Evolutionary conservation across 2,113 vertebrate species (phyloP), one percentile per base, ranked within the genome.

Genomic region (Nothoprocta pentlandii): DNA sequence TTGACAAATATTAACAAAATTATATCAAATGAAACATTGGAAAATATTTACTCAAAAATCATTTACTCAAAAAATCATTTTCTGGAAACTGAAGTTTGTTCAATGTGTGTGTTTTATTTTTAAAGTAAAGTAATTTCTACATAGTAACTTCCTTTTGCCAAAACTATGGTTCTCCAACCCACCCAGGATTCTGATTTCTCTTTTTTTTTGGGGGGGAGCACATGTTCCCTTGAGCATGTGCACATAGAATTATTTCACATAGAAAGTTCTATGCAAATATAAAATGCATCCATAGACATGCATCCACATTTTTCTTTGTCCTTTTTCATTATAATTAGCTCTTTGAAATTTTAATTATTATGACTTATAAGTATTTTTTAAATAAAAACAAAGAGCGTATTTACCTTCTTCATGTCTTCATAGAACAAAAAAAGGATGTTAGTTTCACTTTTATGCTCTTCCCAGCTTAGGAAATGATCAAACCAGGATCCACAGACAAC

Each of bases 401-500:
- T 97, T 97, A 98, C 97, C 96, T 97, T 97, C 71, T 98, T 98
- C 98, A 98, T 98, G 78, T 98, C 96, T 95, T 98, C 98, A 2
- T 97, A 98, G 89, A 97, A 98, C 53, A 98, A 61, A 92, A 98
- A 97, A 12, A 98, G 84, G 66, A 97, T 80, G 26, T 97, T 97
- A 62, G 95, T 91, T 12, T 97, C 95, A 54, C 90, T 92, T 81
- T 89, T 78, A 16, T 98, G 97, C 44, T 96, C 78, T 92, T 97
- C 97, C 97, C 97, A 98, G 51, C 97, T 97, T 90, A 97, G 92
- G 83, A 98, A 73, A 16, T 98, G 97, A 89, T 98, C 97, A 80
- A 98, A 98, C 97, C 98, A 98, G 53, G 97, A 98, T 85, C 97
- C 97, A 2, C 97, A 98, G 20, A 98, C 98, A 94, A 98, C 97